Evolutionary conservation across 37 sponge, comb jelly and placozoan genomes (phyloP).

Genomic region (Ephydatia muelleri): DNA sequence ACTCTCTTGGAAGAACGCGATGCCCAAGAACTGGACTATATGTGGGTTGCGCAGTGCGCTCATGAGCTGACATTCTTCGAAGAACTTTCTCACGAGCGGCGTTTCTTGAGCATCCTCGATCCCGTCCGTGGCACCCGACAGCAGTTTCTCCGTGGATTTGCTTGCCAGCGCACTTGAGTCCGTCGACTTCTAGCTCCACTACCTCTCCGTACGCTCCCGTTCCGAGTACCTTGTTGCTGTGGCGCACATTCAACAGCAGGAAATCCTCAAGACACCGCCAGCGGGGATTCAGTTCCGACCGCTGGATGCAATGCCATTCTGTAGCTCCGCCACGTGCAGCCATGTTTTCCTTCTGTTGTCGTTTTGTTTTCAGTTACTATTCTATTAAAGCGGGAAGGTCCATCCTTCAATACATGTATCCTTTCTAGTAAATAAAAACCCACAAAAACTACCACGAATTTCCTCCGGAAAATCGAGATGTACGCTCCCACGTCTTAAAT

Average conservation of each 20-base stretch:
- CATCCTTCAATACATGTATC: too few species aligned
- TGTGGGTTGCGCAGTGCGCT: conserved; percentile 51
- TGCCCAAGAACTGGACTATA: conserved; percentile 60
- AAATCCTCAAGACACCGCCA: not conserved
- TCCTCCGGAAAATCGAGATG: not conserved
- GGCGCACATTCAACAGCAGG: not conserved
- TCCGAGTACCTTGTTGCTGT: conserved; percentile 11
- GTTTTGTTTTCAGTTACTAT: too few species aligned
- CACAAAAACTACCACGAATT: too few species aligned
- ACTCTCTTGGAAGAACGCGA: not conserved
- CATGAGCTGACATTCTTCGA: conserved; percentile 30
- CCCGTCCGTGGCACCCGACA: not conserved
- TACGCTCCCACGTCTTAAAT: not conserved
- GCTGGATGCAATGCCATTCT: not conserved
- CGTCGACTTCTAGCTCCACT: conserved; percentile 31
- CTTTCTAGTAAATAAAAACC: too few species aligned
- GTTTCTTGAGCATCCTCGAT: conserved; percentile 8
- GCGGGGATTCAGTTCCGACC: not conserved
- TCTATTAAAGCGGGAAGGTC: too few species aligned
- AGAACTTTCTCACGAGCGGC: conserved; percentile 6
- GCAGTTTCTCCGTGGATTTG: conserved; percentile 13
- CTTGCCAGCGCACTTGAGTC: conserved; percentile 44
- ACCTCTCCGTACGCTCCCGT: conserved; percentile 31
- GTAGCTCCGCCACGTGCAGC: not conserved
- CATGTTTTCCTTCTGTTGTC: not conserved